Percentiles rank a stretch among this genome's conserved stretches.
phyloP scores from a whole-genome alignment of 2,113 vertebrate genomes.

The Hydrolagus affinis region DNA sequence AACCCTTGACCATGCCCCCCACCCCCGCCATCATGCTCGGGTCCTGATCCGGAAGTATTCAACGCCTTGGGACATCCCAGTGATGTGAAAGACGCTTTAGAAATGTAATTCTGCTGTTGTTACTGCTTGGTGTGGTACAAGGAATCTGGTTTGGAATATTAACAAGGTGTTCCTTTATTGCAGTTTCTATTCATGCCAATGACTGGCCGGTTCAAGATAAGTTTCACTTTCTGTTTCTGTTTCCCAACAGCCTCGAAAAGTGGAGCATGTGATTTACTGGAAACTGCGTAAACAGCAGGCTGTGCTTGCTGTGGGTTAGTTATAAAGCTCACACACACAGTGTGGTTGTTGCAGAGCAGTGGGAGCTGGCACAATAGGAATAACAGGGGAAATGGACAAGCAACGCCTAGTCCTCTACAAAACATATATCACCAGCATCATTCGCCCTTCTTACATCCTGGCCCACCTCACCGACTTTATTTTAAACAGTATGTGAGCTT shows the following conservation, averaged over 20 bases:
- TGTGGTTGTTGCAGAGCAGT: slow-evolving; percentile 21
- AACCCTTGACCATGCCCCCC: no score
- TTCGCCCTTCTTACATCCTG: slow-evolving; percentile 40
- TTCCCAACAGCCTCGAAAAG: background rate
- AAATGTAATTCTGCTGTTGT: no score
- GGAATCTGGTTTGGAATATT: no score
- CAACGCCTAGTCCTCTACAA: slow-evolving; percentile 23
- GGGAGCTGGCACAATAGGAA: no score
- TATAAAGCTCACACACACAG: slow-evolving; percentile 31
- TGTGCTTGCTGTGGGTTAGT: background rate
- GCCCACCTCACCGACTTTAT: slow-evolving; percentile 37
- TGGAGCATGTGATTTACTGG: background rate
- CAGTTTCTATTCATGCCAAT: no score
- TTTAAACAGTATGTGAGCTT: slow-evolving; percentile 33
- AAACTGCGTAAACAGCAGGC: background rate
- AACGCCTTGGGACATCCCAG: no score
- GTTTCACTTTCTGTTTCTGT: no score
- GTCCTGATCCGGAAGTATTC: no score
- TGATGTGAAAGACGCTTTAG: no score
- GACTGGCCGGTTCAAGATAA: background rate
- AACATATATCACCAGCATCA: slow-evolving; percentile 22
- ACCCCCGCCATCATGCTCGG: no score
- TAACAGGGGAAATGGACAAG: slow-evolving; percentile 40
- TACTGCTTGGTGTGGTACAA: no score
- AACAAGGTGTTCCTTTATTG: no score